Base-by-base conservation (phyloP, 1,140 invertebrate species). In the Panonychus citri region DNA sequence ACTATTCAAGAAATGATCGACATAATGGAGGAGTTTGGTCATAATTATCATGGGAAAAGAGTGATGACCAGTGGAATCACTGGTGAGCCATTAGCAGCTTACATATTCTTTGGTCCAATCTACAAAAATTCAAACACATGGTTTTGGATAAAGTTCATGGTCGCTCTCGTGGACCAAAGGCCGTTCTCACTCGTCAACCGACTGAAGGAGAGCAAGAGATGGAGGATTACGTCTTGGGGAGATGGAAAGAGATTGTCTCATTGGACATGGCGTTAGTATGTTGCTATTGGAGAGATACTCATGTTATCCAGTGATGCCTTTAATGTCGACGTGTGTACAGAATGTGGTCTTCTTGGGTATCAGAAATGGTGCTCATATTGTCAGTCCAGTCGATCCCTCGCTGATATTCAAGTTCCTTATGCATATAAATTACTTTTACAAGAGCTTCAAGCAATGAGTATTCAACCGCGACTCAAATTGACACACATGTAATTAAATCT, bases 111-210 rank as follows among this genome's bases (percentile, higher is more conserved):
- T 46, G 66, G 64, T 40, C 66, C 63, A 21, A 77, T 90, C 17
- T 93, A 90, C 69, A 93, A 69, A 96, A 96, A 68, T 70, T 99
- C 56, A 99, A 99, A 70, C 95, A 99, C 68, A 99, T 99, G 95
- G 95, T 99, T 1, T 78, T 95, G 67, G 95, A 99, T 70, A 99
- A 99, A 73, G 97, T 99, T 80, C 95, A 99, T 69, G 94, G 90
- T 1, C 76, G 94, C 54, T 85, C 90, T 0, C 76, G 86, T 56
- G 95, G 95, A 1, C 94, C 94, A 2, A 74, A 86, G 55, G 88
- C 89, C 26, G 83, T 91, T 7, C 72, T 97, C 3, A 97, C 93
- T 0, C 75, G 93, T n/a, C 93, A 98, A 69, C 93, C 93, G 5
- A 96, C 89, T 0, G 90, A 98, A 73, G 95, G 34, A 73, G 94